Conservation (phyloP, 2,113 vertebrate genomes). For the Edolisoma coerulescens region DNA sequence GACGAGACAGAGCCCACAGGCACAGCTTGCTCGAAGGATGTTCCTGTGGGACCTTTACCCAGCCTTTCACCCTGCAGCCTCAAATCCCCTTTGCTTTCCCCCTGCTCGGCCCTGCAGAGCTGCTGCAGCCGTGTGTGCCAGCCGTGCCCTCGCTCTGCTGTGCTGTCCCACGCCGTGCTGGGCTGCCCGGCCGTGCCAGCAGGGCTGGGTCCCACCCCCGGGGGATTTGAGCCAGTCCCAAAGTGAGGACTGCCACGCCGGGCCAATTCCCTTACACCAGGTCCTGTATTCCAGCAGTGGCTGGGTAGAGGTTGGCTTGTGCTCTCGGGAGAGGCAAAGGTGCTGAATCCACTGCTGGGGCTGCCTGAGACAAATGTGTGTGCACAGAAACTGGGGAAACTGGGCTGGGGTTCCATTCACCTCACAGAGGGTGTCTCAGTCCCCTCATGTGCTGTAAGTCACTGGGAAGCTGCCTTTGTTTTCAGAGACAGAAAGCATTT, state of each 20-base stretch:
- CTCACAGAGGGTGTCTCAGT: not conserved
- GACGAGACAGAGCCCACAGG: accelerated
- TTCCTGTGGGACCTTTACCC: accelerated
- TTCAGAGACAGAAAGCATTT: not conserved
- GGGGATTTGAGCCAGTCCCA: not conserved
- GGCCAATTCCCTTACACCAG: no score
- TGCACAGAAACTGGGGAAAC: not conserved
- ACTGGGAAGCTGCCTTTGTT: not conserved
- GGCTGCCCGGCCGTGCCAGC: accelerated
- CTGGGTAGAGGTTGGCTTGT: accelerated
- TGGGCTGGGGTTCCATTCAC: not conserved
- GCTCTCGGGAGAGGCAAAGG: not conserved
- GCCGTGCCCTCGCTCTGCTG: not conserved
- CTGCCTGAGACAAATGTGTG: not conserved
- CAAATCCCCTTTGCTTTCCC: not conserved
- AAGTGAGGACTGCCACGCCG: accelerated
- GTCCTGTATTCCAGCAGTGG: not conserved
- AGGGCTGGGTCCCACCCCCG: not conserved
- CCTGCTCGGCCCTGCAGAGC: not conserved
- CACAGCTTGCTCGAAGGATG: accelerated
- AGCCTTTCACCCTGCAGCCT: not conserved
- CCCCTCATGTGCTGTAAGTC: not conserved
- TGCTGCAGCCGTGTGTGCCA: not conserved
- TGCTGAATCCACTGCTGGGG: not conserved
- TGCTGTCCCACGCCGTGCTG: accelerated